These are phyloP conservation scores for Actias luna DNA, from an alignment of 2,888 invertebrate genomes.

Conservation along the genomic window DNA sequence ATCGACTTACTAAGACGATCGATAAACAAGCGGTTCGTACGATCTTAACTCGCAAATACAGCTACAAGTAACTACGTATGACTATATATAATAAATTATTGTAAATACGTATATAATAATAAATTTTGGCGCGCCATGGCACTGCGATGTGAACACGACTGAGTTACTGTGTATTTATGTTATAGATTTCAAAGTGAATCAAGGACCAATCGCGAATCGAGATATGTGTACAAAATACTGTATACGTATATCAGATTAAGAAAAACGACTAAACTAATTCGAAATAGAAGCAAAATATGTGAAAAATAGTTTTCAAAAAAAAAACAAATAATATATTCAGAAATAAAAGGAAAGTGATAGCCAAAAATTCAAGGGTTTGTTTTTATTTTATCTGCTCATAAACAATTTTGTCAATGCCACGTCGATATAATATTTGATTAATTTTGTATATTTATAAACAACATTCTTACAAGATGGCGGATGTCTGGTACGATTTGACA, in stretches of 20 bases:
- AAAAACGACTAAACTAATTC: no score
- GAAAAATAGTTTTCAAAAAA: no score
- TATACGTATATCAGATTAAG: background rate
- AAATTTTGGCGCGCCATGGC: conserved; percentile 30
- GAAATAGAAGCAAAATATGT: no score
- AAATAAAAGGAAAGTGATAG: no score
- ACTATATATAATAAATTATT: background rate
- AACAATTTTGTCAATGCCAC: no score
- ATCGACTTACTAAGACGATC: background rate
- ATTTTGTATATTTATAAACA: no score
- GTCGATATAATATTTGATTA: no score
- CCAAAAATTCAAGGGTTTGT: no score
- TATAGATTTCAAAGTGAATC: background rate
- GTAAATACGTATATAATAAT: background rate
- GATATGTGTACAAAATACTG: background rate
- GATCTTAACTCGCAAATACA: background rate
- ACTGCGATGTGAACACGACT: conserved; percentile 18
- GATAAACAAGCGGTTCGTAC: background rate
- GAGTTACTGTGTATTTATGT: background rate
- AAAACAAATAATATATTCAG: no score
- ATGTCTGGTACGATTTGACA: no score
- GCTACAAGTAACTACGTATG: background rate
- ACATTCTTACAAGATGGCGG: no score
- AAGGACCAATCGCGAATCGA: background rate
- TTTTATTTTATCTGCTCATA: no score